Evolutionary conservation across 2,113 vertebrate genomes (phyloP).

Genomic region (Microtus richardsoni): DNA sequence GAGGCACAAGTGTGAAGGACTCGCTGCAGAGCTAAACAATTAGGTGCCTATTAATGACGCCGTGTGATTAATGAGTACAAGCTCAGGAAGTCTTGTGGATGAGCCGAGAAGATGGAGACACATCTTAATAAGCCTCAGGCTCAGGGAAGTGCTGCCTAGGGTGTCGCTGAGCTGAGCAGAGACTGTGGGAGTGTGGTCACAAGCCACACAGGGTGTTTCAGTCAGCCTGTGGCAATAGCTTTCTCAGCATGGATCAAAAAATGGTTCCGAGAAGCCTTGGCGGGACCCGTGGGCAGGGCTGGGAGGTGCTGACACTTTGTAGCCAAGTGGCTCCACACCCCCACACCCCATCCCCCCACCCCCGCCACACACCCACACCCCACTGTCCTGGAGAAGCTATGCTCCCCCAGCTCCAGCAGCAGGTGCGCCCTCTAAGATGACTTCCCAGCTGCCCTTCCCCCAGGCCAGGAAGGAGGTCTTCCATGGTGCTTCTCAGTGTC

Average conservation of each 20-base stretch:
- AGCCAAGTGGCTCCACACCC: not conserved
- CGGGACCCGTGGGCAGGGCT: not conserved
- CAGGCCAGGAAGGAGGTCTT: not conserved
- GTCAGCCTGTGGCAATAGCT: not conserved
- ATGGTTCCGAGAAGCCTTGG: not conserved
- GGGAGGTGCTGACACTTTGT: too few species aligned
- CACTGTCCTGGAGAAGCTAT: not conserved
- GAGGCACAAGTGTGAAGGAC: not conserved
- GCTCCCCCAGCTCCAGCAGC: not conserved
- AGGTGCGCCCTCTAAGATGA: not conserved
- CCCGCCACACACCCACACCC: too few species aligned
- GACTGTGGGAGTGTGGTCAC: not conserved
- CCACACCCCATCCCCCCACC: not conserved
- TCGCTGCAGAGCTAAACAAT: not conserved
- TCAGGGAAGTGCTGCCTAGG: not conserved
- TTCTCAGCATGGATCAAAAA: not conserved
- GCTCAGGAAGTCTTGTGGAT: not conserved
- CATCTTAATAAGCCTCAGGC: not conserved
- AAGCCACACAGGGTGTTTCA: not conserved
- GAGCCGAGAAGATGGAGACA: not conserved
- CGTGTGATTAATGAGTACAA: conserved; percentile 20
- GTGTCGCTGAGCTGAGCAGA: not conserved
- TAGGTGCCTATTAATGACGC: conserved; percentile 11
- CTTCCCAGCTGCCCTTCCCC: not conserved
- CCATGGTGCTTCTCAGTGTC: not conserved